Conservation (phyloP, 2,113 vertebrate species). For the Chrysemys picta region DNA sequence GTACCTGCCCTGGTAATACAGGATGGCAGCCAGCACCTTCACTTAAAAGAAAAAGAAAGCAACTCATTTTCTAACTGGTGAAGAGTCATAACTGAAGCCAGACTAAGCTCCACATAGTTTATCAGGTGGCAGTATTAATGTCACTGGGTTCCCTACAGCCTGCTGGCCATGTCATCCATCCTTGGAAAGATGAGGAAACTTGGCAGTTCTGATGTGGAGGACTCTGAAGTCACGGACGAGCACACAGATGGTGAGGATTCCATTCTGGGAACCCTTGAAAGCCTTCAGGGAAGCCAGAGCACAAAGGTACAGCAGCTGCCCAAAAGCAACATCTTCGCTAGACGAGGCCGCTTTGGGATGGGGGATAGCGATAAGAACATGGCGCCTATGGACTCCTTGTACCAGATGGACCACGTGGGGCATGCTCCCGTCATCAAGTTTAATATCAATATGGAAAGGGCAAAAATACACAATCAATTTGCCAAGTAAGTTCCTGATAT, state of each 20-base stretch:
- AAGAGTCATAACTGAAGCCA: neutral
- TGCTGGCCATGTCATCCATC: conserved; percentile 61
- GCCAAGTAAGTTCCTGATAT: conserved; percentile 5
- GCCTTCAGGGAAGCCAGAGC: conserved; percentile 49
- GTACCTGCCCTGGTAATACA: neutral
- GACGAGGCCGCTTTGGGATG: conserved; percentile 75
- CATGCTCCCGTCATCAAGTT: conserved; percentile 78
- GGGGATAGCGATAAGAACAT: conserved; percentile 71
- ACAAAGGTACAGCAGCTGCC: conserved; percentile 48
- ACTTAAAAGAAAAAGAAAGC: neutral
- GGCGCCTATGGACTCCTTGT: conserved; percentile 88
- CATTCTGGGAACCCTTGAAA: conserved; percentile 74
- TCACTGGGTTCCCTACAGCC: conserved; percentile 20
- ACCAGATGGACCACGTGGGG: conserved; percentile 81
- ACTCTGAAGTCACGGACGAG: conserved; percentile 71
- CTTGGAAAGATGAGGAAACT: conserved; percentile 84
- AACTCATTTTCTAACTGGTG: neutral
- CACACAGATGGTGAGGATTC: conserved; percentile 74
- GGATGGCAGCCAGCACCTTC: neutral
- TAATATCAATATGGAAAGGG: conserved; percentile 81
- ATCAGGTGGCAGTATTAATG: neutral
- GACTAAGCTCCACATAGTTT: neutral
- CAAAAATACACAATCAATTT: conserved; percentile 71
- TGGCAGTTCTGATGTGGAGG: conserved; percentile 75
- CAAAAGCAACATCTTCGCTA: conserved; percentile 73